Percentiles rank a stretch among this genome's conserved stretches.
Conservation (phyloP, 2,888 invertebrate species). For the Shargacucullia verbasci region DNA sequence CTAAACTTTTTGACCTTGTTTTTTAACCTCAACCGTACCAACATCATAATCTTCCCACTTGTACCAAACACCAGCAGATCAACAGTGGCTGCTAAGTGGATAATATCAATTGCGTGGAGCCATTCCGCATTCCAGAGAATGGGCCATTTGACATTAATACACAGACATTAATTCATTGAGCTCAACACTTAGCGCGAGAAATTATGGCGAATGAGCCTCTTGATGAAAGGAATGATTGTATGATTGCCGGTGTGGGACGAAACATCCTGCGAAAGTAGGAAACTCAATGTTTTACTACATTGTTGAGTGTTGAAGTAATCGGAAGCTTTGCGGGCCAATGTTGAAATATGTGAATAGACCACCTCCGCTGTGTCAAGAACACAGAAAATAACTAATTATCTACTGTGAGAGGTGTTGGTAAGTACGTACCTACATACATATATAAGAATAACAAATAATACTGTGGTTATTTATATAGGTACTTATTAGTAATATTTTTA, state of each 20-base stretch:
- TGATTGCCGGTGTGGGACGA: constrained; percentile 55
- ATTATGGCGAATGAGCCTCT: constrained; percentile 41
- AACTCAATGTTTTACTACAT: constrained; percentile 36
- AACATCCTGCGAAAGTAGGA: constrained; percentile 44
- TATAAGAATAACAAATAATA: no score
- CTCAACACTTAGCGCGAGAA: constrained; percentile 55
- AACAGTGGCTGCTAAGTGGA: constrained; percentile 84
- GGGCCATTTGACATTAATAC: constrained; percentile 80
- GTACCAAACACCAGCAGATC: constrained; percentile 64
- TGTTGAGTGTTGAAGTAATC: constrained; percentile 19
- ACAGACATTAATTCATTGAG: constrained; percentile 78
- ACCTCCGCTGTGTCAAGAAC: no score
- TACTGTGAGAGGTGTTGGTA: no score
- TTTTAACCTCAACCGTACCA: not conserved
- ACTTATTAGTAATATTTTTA: no score
- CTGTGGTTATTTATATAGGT: no score
- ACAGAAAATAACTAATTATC: no score
- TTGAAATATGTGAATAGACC: not conserved
- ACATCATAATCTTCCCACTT: constrained; percentile 42
- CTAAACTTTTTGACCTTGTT: no score
- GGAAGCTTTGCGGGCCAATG: constrained; percentile 11
- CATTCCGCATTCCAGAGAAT: constrained; percentile 86
- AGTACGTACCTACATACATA: no score
- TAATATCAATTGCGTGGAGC: constrained; percentile 82
- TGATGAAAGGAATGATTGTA: constrained; percentile 46